Percentiles rank a stretch among this genome's conserved stretches.
Evolutionary conservation across 1,140 invertebrate genomes (phyloP).

Genomic region (Ptiloglossa arizonensis): DNA sequence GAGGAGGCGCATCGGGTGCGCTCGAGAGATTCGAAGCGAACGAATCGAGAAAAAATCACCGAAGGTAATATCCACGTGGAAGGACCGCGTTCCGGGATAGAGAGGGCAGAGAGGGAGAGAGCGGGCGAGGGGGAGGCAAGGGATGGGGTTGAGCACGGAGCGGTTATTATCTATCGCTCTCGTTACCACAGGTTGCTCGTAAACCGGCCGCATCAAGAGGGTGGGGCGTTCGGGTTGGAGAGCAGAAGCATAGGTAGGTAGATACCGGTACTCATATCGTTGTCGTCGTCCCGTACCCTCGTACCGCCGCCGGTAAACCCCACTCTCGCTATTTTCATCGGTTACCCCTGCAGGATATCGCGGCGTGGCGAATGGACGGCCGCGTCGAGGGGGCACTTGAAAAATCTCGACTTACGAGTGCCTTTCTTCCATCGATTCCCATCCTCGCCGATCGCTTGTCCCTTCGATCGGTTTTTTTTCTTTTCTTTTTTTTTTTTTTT

Average conservation of each 20-base stretch:
- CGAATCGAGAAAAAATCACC: conserved; percentile 37
- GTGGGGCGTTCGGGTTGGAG: conserved; percentile 66
- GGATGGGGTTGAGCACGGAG: conserved; percentile 75
- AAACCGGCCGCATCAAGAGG: conserved; percentile 79
- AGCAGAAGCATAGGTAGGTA: conserved; percentile 73
- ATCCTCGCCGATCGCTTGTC: conserved; percentile 29
- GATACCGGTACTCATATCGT: conserved; percentile 71
- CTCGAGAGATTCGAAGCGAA: conserved; percentile 4
- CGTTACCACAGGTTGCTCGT: conserved; percentile 83
- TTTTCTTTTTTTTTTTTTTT: no score
- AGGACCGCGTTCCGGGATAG: neutral
- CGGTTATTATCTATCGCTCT: conserved; percentile 83
- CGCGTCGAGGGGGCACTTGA: conserved; percentile 74
- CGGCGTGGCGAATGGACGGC: conserved; percentile 73
- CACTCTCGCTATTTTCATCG: conserved; percentile 53
- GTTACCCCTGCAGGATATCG: conserved; percentile 73
- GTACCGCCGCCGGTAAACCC: conserved; percentile 42
- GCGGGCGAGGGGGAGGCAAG: conserved; percentile 25
- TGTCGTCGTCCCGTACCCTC: conserved; percentile 68
- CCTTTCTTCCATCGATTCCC: conserved; percentile 40
- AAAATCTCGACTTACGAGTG: conserved; percentile 69
- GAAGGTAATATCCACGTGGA: conserved; percentile 16
- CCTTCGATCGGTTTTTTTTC: no score
- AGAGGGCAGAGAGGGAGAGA: conserved; percentile 51
- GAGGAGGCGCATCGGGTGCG: neutral